Evolutionary conservation across 2,888 invertebrate genomes (phyloP).

Genomic region (Metopia argyrocephala): DNA sequence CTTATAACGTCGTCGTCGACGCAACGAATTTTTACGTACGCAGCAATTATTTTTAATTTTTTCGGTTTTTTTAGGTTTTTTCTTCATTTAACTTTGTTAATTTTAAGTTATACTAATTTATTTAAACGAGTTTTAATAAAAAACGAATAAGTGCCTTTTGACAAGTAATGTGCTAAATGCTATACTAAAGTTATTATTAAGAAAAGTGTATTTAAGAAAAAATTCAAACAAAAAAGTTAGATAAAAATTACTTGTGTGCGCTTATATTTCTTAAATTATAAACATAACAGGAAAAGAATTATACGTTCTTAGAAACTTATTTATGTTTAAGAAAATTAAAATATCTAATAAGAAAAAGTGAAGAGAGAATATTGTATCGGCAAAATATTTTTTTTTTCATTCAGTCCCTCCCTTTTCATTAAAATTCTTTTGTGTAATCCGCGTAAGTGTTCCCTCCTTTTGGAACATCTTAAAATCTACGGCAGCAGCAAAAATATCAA

Average conservation of each 20-base stretch:
- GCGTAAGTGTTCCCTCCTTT: too few relatives aligned
- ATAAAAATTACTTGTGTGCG: constrained; percentile 33
- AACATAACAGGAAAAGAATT: constrained; percentile 9
- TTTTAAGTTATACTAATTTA: constrained; percentile 24
- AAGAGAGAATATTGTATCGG: not conserved
- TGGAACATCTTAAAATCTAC: not conserved
- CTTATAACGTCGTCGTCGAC: constrained; percentile 61
- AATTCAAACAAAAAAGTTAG: not conserved
- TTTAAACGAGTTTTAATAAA: constrained; percentile 19
- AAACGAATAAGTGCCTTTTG: not conserved
- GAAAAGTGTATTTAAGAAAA: not conserved
- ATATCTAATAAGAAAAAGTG: not conserved
- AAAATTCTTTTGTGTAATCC: too few relatives aligned
- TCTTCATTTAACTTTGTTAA: constrained; percentile 25
- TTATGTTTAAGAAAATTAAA: not conserved
- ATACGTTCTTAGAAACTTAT: not conserved
- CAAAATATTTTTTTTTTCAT: too few relatives aligned
- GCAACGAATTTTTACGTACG: constrained; percentile 59
- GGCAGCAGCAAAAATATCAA: not conserved
- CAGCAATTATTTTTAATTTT: constrained; percentile 57
- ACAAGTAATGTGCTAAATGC: constrained; percentile 17
- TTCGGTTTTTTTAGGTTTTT: constrained; percentile 33
- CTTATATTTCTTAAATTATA: not conserved
- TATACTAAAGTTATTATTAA: not conserved
- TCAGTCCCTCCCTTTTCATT: too few relatives aligned